Evolutionary conservation across 2,113 vertebrate genomes (phyloP), one percentile per base, ranked within the genome.

Genomic region (Irena cyanogastra): DNA sequence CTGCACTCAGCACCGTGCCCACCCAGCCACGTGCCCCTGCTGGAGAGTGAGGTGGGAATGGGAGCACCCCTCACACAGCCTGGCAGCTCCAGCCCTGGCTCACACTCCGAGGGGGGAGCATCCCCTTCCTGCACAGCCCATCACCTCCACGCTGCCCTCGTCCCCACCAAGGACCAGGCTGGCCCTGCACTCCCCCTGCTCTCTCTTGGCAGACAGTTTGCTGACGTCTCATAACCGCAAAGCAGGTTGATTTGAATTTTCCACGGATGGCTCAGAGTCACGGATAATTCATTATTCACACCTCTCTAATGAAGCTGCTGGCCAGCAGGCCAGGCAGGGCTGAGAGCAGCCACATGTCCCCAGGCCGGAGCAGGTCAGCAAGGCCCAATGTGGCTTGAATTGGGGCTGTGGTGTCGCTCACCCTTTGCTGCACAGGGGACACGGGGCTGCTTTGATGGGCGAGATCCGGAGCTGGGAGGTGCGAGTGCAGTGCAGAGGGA

Each of bases 201-300:
- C 80, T 63, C 86, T 44, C 87, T 86, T 96, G 95, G 95, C 92
- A 74, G 87, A 74, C 9, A 33, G 63, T 37, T 53, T 20, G 20
- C 94, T 86, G 89, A 93, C n/a, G 47, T 54, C 83, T 68, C 26
- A 33, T 52, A 84, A 83, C 94, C 33, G 8, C 70, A 87, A 70
- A 93, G 90, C 94, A 95, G 96, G 96, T 95, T 96, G 97, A 96
- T 97, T 78, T 94, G 87, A 93, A 96, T 97, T 97, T 96, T 97
- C 96, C 96, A 88, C 70, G 69, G 96, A 92, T 77, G 90, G 77
- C 83, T 94, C 20, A 2, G 91, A 96, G 96, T 93, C 95, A 93
- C 23, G 53, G 96, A 96, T 95, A 97, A 97, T 97, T 93, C 97
- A 97, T 97, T 97, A 94, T 96, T 96, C 96, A 97, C 97, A 95